Evolutionary conservation across 2,797 vertebrate species (phyloP), one percentile per base, ranked within the genome.

Genomic region (Bradypodion ventrale): DNA sequence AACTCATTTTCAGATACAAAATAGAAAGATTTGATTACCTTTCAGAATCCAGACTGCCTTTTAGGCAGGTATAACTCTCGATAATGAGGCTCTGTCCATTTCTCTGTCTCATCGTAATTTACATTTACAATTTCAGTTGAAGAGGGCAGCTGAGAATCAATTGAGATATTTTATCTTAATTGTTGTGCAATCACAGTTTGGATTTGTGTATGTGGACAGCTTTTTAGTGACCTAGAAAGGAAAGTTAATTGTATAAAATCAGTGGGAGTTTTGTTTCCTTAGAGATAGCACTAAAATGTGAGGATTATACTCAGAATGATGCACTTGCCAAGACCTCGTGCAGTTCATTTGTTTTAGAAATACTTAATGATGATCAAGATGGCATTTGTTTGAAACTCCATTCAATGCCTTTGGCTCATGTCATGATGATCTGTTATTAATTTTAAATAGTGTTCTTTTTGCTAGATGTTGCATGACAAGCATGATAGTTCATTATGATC

Each of bases 111-210:
- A 86, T 75, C 87, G 63, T 75, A 7, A 29, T 83, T 60, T 0
- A 0, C 75, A n/a, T 40, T 82, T 46, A 37, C 25, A 80, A 65
- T 78, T 69, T 49, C 70, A 81, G n/a, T 40, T 79, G 19, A 4
- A 78, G 40, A 80, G 40, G 76, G 1, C 56, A 27, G 68, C 83
- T 56, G 68, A 37, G 76, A 87, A 80, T 80, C 49, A 78, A 66
- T 62, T 77, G 88, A 81, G 27, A 5, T 1, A 69, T 73, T 82
- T 80, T 62, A 37, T 74, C 40, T 85, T 85, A 73, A 66, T 27
- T 5, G 6, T 44, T 73, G 83, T 63, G 19, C 42, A 70, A 82
- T 69, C 49, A 80, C 3, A 59, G 23, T 62, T 56, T 23, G 63
- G 77, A 44, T 68, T 85, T 80, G 16, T n/a, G 81, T 23, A 87